Percentiles rank a stretch among this genome's conserved stretches.
These are phyloP conservation scores for Caenorhabditis sp. DNA, from an alignment of 2,888 invertebrate genomes.

Conservation along the genomic window DNA sequence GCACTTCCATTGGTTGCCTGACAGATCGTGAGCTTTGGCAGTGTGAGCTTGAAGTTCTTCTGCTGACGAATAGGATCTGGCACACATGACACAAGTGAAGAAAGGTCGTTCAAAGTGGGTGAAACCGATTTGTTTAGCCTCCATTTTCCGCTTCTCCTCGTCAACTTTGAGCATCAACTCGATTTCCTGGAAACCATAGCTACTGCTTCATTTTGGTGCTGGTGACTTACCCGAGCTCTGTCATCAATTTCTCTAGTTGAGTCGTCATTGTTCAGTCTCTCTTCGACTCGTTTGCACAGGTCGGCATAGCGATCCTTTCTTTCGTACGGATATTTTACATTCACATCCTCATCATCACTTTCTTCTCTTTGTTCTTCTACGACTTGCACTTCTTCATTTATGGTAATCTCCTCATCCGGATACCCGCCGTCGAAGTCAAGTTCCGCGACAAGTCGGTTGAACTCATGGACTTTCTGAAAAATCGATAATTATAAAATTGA, in stretches of 20 bases:
- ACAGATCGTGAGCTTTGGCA: slow-evolving; percentile 15
- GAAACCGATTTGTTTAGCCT: neutral
- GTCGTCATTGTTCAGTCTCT: slow-evolving; percentile 11
- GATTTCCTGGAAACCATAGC: slow-evolving; percentile 26
- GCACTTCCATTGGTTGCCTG: neutral
- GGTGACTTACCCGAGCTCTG: neutral
- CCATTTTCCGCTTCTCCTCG: neutral
- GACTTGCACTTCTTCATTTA: neutral
- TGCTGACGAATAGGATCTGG: slow-evolving; percentile 17
- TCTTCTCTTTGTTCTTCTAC: slow-evolving; percentile 8
- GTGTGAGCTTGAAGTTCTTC: slow-evolving; percentile 28
- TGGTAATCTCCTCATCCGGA: neutral
- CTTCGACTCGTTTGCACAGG: slow-evolving; percentile 17
- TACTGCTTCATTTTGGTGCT: too few relatives aligned
- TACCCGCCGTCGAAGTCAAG: slow-evolving; percentile 7
- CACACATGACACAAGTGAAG: slow-evolving; percentile 37
- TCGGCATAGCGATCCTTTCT: slow-evolving; percentile 26
- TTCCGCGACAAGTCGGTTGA: slow-evolving; percentile 28
- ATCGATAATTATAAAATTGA: neutral
- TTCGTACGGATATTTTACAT: slow-evolving; percentile 51
- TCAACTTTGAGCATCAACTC: neutral
- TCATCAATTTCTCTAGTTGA: slow-evolving; percentile 5
- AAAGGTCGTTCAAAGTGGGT: neutral
- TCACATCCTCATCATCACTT: slow-evolving; percentile 37
- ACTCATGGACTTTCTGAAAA: slow-evolving; percentile 43